Conservation (phyloP, 1,140 invertebrate genomes). For the Papilio dardanus region DNA sequence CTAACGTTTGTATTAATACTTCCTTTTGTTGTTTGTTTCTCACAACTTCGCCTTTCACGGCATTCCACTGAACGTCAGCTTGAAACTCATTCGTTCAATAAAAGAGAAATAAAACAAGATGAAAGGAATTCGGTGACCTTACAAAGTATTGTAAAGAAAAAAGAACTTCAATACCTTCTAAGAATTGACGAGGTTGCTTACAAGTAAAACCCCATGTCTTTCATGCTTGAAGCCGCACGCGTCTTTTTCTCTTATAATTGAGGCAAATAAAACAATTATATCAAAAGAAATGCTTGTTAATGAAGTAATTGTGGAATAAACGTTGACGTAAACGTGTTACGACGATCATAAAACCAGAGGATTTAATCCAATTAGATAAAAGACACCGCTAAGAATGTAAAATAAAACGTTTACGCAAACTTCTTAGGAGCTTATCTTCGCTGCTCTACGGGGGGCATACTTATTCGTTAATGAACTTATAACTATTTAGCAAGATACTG, state of each 20-base stretch:
- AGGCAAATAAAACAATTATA: neutral
- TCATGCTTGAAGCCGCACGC: neutral
- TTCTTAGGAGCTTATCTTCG: slow-evolving; percentile 4
- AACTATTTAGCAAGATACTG: neutral
- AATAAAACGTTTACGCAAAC: slow-evolving; percentile 30
- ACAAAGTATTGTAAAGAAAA: neutral
- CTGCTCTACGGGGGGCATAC: neutral
- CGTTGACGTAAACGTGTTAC: slow-evolving; percentile 16
- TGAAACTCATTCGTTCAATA: neutral
- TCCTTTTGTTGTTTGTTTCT: slow-evolving; percentile 41
- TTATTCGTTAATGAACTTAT: neutral
- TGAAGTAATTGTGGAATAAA: slow-evolving; percentile 10
- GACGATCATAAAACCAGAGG: slow-evolving; percentile 32
- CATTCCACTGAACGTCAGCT: slow-evolving; percentile 17
- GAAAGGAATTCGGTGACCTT: neutral
- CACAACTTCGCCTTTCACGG: slow-evolving; percentile 30
- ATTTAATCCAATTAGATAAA: slow-evolving; percentile 24
- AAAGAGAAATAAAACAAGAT: neutral
- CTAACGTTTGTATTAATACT: slow-evolving; percentile 41
- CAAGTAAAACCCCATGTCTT: neutral
- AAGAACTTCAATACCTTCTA: neutral
- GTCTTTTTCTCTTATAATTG: neutral
- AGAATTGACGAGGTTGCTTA: neutral
- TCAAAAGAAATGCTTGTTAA: neutral
- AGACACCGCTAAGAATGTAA: slow-evolving; percentile 31